Percentiles rank a stretch among this genome's conserved stretches.
Conservation (phyloP, 2,113 vertebrate species). For the Hydrolagus affinis region DNA sequence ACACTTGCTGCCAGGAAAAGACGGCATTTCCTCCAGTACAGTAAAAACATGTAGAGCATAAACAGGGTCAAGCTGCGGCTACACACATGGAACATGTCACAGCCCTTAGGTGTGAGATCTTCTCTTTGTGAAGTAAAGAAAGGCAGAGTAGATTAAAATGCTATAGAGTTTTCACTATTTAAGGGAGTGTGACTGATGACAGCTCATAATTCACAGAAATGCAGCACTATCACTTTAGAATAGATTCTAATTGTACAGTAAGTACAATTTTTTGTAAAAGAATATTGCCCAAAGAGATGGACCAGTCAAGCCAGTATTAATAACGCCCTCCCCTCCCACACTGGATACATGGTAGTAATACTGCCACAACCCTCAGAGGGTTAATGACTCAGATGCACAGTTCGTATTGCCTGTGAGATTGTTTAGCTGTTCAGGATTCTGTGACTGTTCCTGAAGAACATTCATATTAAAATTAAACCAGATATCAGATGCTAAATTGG, state of each 20-base stretch:
- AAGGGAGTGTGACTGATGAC: not conserved
- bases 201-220: not conserved
- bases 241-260: not conserved
- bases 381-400: not conserved
- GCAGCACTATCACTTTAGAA: not conserved
- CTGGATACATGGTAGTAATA: not conserved
- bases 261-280: not conserved
- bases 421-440: not conserved
- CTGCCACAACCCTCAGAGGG: not conserved
- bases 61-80: not conserved
- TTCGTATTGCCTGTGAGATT: not conserved
- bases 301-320: no score
- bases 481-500: not conserved
- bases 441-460: not conserved
- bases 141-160: not conserved
- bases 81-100: not conserved
- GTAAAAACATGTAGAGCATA: not conserved
- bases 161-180: not conserved
- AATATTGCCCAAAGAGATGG: no score
- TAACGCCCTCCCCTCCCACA: no score
- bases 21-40: not conserved
- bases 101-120: not conserved
- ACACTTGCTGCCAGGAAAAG: not conserved
- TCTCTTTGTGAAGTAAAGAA: not conserved
- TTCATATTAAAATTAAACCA: not conserved